These are phyloP conservation scores for Etheostoma spectabile DNA, from an alignment of 2,113 vertebrate genomes.

Conservation along the genomic window DNA sequence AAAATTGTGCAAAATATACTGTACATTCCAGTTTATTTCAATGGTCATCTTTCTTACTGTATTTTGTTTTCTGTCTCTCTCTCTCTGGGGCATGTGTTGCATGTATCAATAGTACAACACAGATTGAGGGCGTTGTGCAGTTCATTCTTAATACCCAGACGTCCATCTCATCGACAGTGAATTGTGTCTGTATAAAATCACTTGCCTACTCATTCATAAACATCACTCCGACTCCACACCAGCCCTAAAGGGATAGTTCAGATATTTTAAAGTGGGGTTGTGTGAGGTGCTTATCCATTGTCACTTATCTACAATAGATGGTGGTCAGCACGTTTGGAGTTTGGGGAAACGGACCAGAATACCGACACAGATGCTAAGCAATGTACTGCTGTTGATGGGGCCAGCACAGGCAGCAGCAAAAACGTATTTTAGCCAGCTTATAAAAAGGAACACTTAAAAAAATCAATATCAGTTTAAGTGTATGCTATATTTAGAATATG, in stretches of 20 bases:
- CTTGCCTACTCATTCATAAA: slow-evolving; percentile 28
- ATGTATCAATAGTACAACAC: neutral
- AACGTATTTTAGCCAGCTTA: too few relatives aligned
- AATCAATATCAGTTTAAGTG: too few relatives aligned
- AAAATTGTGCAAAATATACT: neutral
- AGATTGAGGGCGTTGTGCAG: neutral
- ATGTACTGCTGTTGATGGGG: too few relatives aligned
- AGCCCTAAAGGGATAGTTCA: neutral
- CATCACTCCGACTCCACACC: slow-evolving; percentile 16
- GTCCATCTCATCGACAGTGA: slow-evolving; percentile 13
- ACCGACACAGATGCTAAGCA: too few relatives aligned
- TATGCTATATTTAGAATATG: too few relatives aligned
- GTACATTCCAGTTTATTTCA: neutral
- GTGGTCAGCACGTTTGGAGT: too few relatives aligned
- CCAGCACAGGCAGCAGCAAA: too few relatives aligned
- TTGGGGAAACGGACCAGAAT: too few relatives aligned
- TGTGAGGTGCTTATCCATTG: too few relatives aligned
- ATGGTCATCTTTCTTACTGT: neutral
- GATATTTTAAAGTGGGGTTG: too few relatives aligned
- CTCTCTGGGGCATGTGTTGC: neutral
- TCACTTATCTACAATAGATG: too few relatives aligned
- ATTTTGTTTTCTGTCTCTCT: neutral
- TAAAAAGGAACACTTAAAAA: too few relatives aligned
- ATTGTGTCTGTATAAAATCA: slow-evolving; percentile 25
- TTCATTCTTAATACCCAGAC: slow-evolving; percentile 5